A percentile compares a stretch with the other conserved stretches of the same genome.
phyloP scores from a whole-genome alignment of 2,888 invertebrate genomes.

The Masnerella sp. region DNA sequence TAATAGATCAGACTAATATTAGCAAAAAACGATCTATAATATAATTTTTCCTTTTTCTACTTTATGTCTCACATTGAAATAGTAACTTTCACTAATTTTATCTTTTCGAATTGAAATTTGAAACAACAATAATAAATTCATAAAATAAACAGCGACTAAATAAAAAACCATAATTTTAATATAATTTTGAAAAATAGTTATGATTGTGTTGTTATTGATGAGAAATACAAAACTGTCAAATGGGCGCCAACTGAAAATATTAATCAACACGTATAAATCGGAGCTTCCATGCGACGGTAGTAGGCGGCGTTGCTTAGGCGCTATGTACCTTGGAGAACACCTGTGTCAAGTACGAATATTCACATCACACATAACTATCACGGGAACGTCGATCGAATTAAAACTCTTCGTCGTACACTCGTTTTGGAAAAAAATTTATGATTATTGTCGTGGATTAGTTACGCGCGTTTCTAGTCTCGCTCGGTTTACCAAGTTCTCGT shows the following conservation, averaged over 20 bases:
- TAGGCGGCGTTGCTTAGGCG: conserved; percentile 67
- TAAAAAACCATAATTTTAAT: too few species aligned
- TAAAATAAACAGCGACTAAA: too few species aligned
- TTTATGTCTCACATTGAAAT: too few species aligned
- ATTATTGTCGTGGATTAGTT: conserved; percentile 27
- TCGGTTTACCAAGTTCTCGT: conserved; percentile 9
- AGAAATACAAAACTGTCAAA: neutral
- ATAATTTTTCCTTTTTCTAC: too few species aligned
- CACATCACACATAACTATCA: conserved; percentile 65
- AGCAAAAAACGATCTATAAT: too few species aligned
- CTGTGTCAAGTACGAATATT: conserved; percentile 73
- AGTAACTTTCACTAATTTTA: too few species aligned
- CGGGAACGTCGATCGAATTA: conserved; percentile 58
- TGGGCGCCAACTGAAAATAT: conserved; percentile 6
- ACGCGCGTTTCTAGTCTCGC: conserved; percentile 8
- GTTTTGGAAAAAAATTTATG: conserved; percentile 22
- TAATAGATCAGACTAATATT: too few species aligned
- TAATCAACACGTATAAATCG: conserved; percentile 58
- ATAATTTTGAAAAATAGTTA: neutral
- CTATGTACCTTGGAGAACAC: conserved; percentile 70
- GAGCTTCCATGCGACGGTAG: conserved; percentile 69
- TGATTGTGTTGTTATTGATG: neutral
- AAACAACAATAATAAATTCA: too few species aligned
- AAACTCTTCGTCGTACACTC: conserved; percentile 51
- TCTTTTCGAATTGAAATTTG: too few species aligned